Conservation (phyloP, 2,888 invertebrate genomes). For the Thymelicus acteon region DNA sequence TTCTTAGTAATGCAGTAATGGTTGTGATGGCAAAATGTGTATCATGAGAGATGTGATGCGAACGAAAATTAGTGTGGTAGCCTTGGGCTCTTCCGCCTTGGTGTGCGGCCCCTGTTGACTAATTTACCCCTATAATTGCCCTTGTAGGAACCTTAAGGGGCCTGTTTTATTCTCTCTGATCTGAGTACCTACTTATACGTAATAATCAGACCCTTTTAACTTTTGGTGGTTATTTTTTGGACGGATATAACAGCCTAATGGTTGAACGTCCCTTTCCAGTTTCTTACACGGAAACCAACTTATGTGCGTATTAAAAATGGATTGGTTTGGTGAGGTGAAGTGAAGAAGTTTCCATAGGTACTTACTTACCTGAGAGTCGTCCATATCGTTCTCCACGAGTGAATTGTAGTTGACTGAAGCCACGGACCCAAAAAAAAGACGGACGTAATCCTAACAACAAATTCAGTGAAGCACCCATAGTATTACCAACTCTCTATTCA, state of each 20-base stretch:
- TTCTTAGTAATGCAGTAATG: conserved; percentile 37
- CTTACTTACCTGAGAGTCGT: no score
- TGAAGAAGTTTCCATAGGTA: no score
- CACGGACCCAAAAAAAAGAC: no score
- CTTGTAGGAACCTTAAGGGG: conserved; percentile 50
- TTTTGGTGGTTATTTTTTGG: conserved; percentile 19
- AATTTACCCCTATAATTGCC: conserved; percentile 54
- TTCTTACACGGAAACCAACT: no score
- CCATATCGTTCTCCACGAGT: no score
- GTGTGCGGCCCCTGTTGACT: conserved; percentile 50
- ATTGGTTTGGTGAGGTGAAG: no score
- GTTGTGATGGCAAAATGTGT: neutral
- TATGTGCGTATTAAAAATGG: no score
- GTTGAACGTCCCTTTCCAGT: no score
- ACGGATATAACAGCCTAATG: neutral
- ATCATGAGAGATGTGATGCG: conserved; percentile 25
- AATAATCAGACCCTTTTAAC: conserved; percentile 25
- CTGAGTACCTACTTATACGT: conserved; percentile 31
- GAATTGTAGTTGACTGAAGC: no score
- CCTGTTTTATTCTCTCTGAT: conserved; percentile 43
- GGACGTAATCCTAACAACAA: no score
- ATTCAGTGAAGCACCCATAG: no score
- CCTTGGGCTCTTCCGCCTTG: conserved; percentile 47
- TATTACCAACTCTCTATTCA: no score
- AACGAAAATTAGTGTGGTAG: conserved; percentile 46